Evolutionary conservation across 2,113 vertebrate genomes (phyloP), one percentile per base, ranked within the genome.

Genomic region (Redunca redunca): DNA sequence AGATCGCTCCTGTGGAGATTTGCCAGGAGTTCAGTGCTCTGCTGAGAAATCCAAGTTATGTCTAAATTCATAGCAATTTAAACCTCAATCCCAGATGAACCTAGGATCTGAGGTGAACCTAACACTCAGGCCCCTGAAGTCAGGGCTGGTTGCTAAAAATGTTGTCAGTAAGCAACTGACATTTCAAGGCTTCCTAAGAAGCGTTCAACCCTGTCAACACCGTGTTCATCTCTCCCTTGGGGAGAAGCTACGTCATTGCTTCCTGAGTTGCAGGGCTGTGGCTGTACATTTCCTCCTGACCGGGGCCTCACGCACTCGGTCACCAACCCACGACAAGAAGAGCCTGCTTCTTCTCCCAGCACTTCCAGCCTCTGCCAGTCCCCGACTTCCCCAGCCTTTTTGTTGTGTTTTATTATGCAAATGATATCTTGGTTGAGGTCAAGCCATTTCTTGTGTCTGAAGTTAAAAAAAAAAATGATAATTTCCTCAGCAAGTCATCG

Each of bases 401-500:
- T 93, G 97, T 96, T 96, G 64, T 94, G 95, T 98, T 98, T 98
- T 99, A 97, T 98, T 93, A 93, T 98, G 99, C 98, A 98, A 98
- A 98, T 98, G 95, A 98, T 97, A 92, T 98, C 98, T 98, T 98
- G 98, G 98, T 97, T 97, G 98, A 97, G 98, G 90, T 95, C 88
- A 36, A 8, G 88, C 98, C 97, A 97, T 98, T 97, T 98, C 98
- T 98, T 97, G 6, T 98, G 97, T 99, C 98, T 98, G 10, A 58
- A 97, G 98, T 97, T 97, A 96, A 97, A 97, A 98, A 98, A 62
- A 98, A 98, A 3, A 96, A 97, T 88, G 99, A 99, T 99, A 99
- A 99, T 99, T 99, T 99, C 99, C 99, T 98, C 99, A 99, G 99
- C 99, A 99, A 99, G 99, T 99, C 99, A 99, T 99, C 98, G 99